Evolutionary conservation across 1,140 invertebrate genomes (phyloP), one percentile per base, ranked within the genome.

Genomic region (Diprion similis): DNA sequence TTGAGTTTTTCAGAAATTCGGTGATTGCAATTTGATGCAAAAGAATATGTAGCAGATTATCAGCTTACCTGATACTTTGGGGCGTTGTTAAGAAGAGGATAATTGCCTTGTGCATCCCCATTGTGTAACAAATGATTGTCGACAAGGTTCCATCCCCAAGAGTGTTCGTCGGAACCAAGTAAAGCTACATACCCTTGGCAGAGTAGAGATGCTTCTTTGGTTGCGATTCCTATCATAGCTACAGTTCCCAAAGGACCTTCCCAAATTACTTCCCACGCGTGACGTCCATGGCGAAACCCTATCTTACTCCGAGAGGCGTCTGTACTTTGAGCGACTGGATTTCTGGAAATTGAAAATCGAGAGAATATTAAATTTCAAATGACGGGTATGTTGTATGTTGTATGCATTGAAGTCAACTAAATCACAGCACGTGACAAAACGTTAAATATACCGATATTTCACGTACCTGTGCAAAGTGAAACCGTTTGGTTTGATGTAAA

Each of bases 201-300:
- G 82, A 95, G 92, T 68, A 99, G 87, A 45, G 95, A 91, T 18
- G 97, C 96, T 84, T 98, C 95, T 89, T 96, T 97, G 4, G 98
- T 99, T 45, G 97, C 96, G 78, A 99, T 94, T 47, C 98, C 97
- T 80, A 99, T 94, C 24, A 98, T 96, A 59, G 97, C 97, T 10
- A 98, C 97, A 15, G 97, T 98, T 1, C 97, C 98, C 48, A 99
- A 88, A 1, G 98, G 98, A 19, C 98, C 98, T 91, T 99, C 97
- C 98, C 98, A 99, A 84, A 98, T 97, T 0, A 99, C 95, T 89
- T 99, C 97, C 97, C 98, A 99, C 6, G 97, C 95, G 90, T 99
- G 98, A 77, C 98, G 91, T 8, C 98, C 98, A 83, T 94, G 92
- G 76, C 93, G 90, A 83, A 99, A 99, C 1, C 98, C 96, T 81